Conservation (phyloP, 2,797 vertebrate species). For the Craterocephalus amniculus region DNA sequence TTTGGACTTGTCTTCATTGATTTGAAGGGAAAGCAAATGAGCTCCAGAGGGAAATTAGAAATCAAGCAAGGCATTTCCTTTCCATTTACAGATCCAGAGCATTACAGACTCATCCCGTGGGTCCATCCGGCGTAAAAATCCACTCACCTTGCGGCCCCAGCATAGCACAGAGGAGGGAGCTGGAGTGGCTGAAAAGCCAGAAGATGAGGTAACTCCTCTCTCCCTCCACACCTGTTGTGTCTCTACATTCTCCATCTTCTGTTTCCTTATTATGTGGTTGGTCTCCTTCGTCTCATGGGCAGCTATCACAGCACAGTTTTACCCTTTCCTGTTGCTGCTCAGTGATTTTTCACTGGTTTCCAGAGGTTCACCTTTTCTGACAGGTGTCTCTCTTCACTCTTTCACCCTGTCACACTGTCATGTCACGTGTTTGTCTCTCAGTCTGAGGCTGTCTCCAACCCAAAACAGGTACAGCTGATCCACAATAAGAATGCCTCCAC, state of each 20-base stretch:
- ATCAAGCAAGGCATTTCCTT: not conserved
- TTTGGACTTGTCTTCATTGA: constrained; percentile 33
- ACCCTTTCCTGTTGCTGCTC: constrained; percentile 2
- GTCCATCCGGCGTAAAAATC: constrained; percentile 96
- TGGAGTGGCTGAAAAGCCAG: constrained; percentile 86
- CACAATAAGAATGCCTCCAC: constrained; percentile 86
- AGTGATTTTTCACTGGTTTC: constrained; percentile 14
- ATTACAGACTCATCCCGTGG: constrained; percentile 97
- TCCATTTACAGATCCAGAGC: constrained; percentile 90
- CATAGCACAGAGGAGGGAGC: constrained; percentile 87
- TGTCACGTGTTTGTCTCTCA: constrained; percentile 68
- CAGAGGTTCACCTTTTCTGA: constrained; percentile 42
- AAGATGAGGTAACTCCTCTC: constrained; percentile 85
- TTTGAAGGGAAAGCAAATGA: not conserved
- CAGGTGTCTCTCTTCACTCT: constrained; percentile 55
- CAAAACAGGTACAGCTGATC: constrained; percentile 90
- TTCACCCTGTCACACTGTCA: constrained; percentile 49
- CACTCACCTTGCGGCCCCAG: constrained; percentile 81
- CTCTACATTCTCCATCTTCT: not conserved
- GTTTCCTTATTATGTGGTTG: not conserved
- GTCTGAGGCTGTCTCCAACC: constrained; percentile 77
- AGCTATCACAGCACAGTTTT: constrained; percentile 8
- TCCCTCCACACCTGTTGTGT: not conserved
- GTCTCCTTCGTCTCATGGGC: not conserved
- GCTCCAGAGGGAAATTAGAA: constrained; percentile 17